These are phyloP conservation scores for Ranitomeya imitator DNA, from an alignment of 2,113 vertebrate genomes.

Conservation along the genomic window DNA sequence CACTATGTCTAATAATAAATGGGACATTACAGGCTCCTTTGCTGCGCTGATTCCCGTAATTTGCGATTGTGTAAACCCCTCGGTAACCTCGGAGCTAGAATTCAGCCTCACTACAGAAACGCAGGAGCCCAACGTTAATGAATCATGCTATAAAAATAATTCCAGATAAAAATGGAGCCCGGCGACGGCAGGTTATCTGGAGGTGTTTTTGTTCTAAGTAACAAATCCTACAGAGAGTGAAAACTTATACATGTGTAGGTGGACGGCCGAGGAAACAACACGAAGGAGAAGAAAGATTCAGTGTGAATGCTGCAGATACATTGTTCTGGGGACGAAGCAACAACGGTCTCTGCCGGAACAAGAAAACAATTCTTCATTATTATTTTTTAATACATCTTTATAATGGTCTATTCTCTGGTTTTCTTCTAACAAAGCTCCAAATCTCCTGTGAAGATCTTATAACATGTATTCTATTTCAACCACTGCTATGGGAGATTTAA, in stretches of 20 bases:
- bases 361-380: too few relatives aligned
- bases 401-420: too few relatives aligned
- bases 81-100: slow-evolving; percentile 33
- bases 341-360: too few relatives aligned
- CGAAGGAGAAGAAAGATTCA: not conserved
- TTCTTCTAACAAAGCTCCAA: too few relatives aligned
- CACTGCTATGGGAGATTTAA: too few relatives aligned
- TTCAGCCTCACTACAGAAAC: slow-evolving; percentile 66
- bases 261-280: not conserved
- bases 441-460: too few relatives aligned
- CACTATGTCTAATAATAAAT: not conserved
- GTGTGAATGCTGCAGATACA: not conserved
- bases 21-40: not conserved
- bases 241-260: slow-evolving; percentile 47
- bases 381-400: too few relatives aligned
- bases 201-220: slow-evolving; percentile 65
- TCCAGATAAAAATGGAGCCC: slow-evolving; percentile 69
- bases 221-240: slow-evolving; percentile 63
- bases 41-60: not conserved
- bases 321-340: not conserved
- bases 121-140: slow-evolving; percentile 67
- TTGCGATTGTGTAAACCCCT: not conserved
- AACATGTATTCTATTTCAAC: too few relatives aligned
- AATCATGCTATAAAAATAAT: slow-evolving; percentile 77
- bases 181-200: slow-evolving; percentile 67